phyloP scores from a whole-genome alignment of 2,113 vertebrate genomes.

The Otocyon megalotis region DNA sequence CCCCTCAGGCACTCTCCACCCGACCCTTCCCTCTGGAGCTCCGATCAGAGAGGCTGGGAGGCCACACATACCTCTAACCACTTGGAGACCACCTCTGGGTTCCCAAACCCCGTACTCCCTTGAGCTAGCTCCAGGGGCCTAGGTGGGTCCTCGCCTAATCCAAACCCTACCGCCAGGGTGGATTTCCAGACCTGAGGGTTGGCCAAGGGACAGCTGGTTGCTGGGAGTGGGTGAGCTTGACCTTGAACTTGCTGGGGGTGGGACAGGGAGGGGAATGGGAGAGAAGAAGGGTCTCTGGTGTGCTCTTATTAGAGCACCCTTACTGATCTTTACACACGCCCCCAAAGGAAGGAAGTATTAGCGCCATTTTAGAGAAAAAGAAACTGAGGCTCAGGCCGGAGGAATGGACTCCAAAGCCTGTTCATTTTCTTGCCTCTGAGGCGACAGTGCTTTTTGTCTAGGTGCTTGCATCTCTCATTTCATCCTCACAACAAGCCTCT shows the following conservation, averaged over 20 bases:
- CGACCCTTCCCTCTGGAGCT: background rate
- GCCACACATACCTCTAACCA: background rate
- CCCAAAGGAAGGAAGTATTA: background rate
- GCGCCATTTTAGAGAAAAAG: background rate
- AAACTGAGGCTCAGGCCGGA: background rate
- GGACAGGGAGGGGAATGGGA: background rate
- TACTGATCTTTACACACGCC: background rate
- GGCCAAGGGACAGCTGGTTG: background rate
- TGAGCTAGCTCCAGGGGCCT: background rate
- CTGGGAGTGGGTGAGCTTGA: background rate
- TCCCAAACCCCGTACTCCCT: background rate
- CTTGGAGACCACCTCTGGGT: background rate
- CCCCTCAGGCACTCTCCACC: background rate
- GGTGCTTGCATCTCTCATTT: background rate
- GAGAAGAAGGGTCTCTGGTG: background rate
- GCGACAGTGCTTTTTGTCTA: background rate
- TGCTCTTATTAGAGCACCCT: background rate
- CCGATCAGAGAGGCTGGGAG: conserved; percentile 1
- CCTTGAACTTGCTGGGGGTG: background rate
- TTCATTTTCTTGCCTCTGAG: background rate
- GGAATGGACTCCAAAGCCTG: background rate
- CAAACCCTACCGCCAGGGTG: background rate
- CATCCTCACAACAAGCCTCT: background rate
- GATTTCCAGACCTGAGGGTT: conserved; percentile 12
- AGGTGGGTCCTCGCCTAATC: background rate